phyloP scores from a whole-genome alignment of 2,888 invertebrate genomes.

The Cryptocephalus moraei region DNA sequence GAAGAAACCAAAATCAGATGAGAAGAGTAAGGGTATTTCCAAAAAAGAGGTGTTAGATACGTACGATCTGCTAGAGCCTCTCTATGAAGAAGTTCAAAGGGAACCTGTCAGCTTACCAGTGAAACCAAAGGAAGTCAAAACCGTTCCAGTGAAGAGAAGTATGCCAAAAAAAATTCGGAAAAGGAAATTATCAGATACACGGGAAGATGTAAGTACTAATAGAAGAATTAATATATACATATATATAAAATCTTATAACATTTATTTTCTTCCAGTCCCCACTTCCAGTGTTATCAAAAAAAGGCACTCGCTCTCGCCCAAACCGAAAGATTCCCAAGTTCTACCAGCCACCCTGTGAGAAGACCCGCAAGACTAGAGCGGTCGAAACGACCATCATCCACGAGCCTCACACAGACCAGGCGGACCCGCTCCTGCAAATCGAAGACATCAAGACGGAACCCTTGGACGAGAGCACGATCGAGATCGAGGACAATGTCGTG shows the following conservation, averaged over 20 bases:
- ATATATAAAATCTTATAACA: too few species aligned
- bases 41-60: slow-evolving; percentile 24
- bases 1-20: slow-evolving; percentile 6
- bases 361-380: not conserved
- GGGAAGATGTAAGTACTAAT: slow-evolving; percentile 19
- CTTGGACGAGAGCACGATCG: slow-evolving; percentile 24
- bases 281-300: slow-evolving; percentile 29
- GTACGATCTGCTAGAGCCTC: slow-evolving; percentile 29
- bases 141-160: slow-evolving; percentile 10
- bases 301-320: slow-evolving; percentile 36
- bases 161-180: slow-evolving; percentile 14
- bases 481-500: slow-evolving; percentile 20
- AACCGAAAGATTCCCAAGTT: slow-evolving; percentile 35
- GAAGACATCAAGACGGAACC: slow-evolving; percentile 34
- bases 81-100: slow-evolving; percentile 27
- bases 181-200: slow-evolving; percentile 17
- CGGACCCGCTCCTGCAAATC: slow-evolving; percentile 21
- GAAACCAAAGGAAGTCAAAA: slow-evolving; percentile 11
- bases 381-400: slow-evolving; percentile 6
- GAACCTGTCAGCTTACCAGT: slow-evolving; percentile 8
- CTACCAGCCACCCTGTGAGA: slow-evolving; percentile 22
- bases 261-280: slow-evolving; percentile 23
- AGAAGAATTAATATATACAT: too few species aligned
- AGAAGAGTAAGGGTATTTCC: slow-evolving; percentile 5
- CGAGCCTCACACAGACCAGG: slow-evolving; percentile 14